These are phyloP conservation scores for Lepidochitona cinerea DNA, from an alignment of 2,888 invertebrate species.

Conservation along the genomic window DNA sequence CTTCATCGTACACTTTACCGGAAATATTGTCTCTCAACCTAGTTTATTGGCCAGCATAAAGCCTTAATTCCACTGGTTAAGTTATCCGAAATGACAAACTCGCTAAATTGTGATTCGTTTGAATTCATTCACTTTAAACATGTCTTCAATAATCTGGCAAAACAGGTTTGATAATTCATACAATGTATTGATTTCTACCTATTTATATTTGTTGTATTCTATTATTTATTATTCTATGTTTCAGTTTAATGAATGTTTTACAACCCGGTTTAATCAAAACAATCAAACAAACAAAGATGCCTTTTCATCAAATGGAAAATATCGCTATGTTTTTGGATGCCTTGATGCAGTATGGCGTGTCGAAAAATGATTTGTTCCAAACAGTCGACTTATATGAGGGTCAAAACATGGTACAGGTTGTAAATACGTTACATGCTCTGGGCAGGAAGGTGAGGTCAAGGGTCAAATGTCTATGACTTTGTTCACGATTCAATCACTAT, in stretches of 20 bases:
- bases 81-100: too few species aligned
- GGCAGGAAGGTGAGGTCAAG: slow-evolving; percentile 87
- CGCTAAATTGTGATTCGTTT: too few species aligned
- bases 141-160: too few species aligned
- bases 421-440: slow-evolving; percentile 91
- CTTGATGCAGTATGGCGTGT: slow-evolving; percentile 93
- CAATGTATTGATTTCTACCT: not conserved
- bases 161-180: too few species aligned
- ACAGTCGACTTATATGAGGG: slow-evolving; percentile 98
- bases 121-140: too few species aligned
- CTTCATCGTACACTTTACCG: too few species aligned
- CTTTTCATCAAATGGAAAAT: slow-evolving; percentile 97
- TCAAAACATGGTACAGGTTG: slow-evolving; percentile 96
- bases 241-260: slow-evolving; percentile 87
- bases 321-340: slow-evolving; percentile 89
- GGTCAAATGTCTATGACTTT: too few species aligned
- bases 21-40: too few species aligned
- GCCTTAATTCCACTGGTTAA: too few species aligned
- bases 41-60: too few species aligned
- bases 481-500: too few species aligned
- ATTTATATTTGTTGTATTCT: not conserved
- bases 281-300: slow-evolving; percentile 82
- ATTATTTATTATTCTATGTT: slow-evolving; percentile 21
- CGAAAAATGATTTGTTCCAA: slow-evolving; percentile 98
- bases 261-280: slow-evolving; percentile 95